Evolutionary conservation across 2,113 vertebrate genomes (phyloP), one percentile per base, ranked within the genome.

Genomic region (Nothocercus nigrocapillus): DNA sequence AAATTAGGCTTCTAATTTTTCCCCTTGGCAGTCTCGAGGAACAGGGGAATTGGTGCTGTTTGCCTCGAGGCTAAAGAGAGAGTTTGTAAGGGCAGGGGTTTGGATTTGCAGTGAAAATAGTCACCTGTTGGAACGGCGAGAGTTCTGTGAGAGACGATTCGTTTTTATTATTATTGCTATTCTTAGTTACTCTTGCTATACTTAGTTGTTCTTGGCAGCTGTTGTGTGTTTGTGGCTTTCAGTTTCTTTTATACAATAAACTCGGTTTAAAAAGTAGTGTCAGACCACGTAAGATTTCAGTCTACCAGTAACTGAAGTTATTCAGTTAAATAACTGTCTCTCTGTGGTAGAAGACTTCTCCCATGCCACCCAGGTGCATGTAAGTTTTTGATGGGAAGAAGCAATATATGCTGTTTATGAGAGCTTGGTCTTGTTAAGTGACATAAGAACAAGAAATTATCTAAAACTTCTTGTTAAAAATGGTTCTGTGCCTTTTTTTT

Each of bases 41-140:
- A n/a, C 30, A 42, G 30, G 28, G 34, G 30, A 51, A 19, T 13
- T 54, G 32, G 21, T 54, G 36, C 45, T 74, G 13, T 74, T 70
- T 78, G 24, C 64, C 78, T 87, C 7, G 36, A 56, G 59, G 75
- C 75, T 64, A 38, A 82, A 82, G 45, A 68, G 74, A 80, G 45
- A 0, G 0, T 21, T 84, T 87, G n/a, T 63, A 24, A 67, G 70
- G 1, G 0, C 13, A 67, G 53, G 38, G 77, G n/a, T 62, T 24
- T 10, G 62, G 75, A 34, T 92, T 82, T 88, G 36, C 17, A 24
- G 6, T 67, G 63, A 30, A 42, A 38, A 12, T 47, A 30, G 34
- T 85, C 54, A 80, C 25, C 32, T 59, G 3, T 45, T 76, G 51
- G 45, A 88, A 74, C 19, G 74, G 73, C 66, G 66, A 22, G 30